Evolutionary conservation across 2,113 vertebrate genomes (phyloP).

Genomic region (Capricornis sumatraensis): DNA sequence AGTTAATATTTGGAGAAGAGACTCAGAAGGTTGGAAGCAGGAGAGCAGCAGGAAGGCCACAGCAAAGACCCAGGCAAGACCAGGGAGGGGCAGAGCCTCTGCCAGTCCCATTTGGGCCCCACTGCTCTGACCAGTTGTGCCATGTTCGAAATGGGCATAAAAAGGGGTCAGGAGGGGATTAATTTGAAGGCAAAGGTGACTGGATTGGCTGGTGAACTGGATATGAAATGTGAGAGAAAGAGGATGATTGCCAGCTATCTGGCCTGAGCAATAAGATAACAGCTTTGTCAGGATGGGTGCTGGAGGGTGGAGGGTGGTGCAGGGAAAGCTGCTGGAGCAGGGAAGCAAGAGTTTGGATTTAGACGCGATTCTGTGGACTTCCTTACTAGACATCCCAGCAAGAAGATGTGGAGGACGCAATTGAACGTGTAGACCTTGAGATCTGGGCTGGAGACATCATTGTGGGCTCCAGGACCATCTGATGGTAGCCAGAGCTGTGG

Average conservation of each 20-base stretch:
- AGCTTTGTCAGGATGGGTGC: not conserved
- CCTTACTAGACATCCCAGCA: not conserved
- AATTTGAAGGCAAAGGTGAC: not conserved
- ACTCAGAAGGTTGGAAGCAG: not conserved
- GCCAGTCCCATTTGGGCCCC: not conserved
- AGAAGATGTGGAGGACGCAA: not conserved
- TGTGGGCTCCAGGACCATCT: not conserved
- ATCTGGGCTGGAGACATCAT: not conserved
- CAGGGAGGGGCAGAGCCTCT: not conserved
- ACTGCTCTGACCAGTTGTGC: not conserved
- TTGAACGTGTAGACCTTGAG: not conserved
- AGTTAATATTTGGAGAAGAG: not conserved
- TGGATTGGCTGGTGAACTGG: not conserved
- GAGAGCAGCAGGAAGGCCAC: not conserved
- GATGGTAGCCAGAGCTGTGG: not conserved
- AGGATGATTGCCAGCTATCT: not conserved
- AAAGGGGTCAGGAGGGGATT: not conserved
- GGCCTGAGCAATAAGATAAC: not conserved
- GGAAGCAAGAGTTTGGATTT: not conserved
- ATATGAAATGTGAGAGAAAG: not conserved
- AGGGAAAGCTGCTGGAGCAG: not conserved
- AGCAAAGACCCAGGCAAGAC: not conserved
- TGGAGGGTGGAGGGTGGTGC: fast-evolving
- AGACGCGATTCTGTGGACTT: not conserved
- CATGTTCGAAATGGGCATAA: fast-evolving